Evolutionary conservation across 2,888 invertebrate species (phyloP), one percentile per base, ranked within the genome.

Genomic region (Patella pellucida): DNA sequence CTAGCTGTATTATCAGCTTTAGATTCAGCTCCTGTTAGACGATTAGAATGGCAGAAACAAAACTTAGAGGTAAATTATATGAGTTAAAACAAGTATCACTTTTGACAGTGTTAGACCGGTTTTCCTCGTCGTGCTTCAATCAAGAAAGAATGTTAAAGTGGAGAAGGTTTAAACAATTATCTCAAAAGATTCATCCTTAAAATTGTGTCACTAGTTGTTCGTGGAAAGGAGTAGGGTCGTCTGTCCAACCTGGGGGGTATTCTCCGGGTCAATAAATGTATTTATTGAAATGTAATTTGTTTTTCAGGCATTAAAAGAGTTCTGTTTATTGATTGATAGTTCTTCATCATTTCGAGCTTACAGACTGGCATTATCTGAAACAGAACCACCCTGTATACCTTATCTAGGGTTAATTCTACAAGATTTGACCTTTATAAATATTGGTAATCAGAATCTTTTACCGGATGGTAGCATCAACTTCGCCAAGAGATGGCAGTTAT

Each of bases 311-410:
- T 92, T 99, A 82, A 95, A 96, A 87, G 97, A 98, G 89, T 97
- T 98, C 92, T 96, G 97, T 91, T 95, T 96, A 74, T 94, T 99
- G 80, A 99, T 99, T 85, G 99, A 99, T 92, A 97, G 97, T 82
- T 96, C 97, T n/a, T 96, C 96, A 62, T 98, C 98, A 85, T 99
- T 99, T 93, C 93, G 97, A 85, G 96, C 97, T n/a, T 99, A 99
- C 91, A 93, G 99, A 74, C 96, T 95, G 91, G 97, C 98, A 70
- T 92, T 99, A 83, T 95, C 96, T 7, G 97, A 97, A 90, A 97
- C 98, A 7, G 95, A 96, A 89, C 98, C 99, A 52, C 99, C 99
- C 52, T 99, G 99, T 91, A 98, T 99, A 92, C 99, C 99, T 4
- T 99, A 99, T 92, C 97, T 99, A 89, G 99, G 99, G 79, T 93